Conservation (phyloP, 2,113 vertebrate genomes). For the Polyodon spathula region DNA sequence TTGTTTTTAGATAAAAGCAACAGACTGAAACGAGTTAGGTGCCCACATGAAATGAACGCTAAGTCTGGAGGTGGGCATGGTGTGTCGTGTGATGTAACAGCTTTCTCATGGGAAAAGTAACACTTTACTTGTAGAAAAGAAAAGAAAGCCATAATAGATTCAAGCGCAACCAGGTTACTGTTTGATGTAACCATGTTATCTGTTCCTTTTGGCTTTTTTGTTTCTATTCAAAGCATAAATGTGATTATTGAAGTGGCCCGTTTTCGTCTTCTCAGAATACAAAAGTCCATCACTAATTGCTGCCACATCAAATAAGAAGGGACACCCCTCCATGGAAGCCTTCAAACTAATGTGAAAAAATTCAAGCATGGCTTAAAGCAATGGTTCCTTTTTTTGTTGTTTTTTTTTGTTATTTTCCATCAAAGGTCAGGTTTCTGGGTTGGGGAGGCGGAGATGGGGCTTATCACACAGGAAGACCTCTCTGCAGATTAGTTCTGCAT, state of each 20-base stretch:
- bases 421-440: constrained; percentile 56
- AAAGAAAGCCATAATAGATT: constrained; percentile 45
- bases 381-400: constrained; percentile 35
- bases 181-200: constrained; percentile 58
- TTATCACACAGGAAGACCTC: constrained; percentile 60
- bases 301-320: constrained; percentile 79
- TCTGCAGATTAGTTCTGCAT: constrained; percentile 76
- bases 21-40: constrained; percentile 21
- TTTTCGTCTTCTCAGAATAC: constrained; percentile 55
- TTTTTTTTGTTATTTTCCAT: constrained; percentile 56
- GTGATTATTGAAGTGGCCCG: constrained; percentile 70
- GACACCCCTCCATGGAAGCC: constrained; percentile 53
- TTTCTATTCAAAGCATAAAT: constrained; percentile 60
- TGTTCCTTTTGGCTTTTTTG: constrained; percentile 45
- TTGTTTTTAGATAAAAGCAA: constrained; percentile 18
- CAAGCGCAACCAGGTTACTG: constrained; percentile 39
- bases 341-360: constrained; percentile 57
- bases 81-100: constrained; percentile 34
- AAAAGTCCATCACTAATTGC: constrained; percentile 77
- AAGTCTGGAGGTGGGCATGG: constrained; percentile 23
- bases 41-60: constrained; percentile 24
- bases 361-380: constrained; percentile 43
- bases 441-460: constrained; percentile 29
- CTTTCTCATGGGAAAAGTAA: constrained; percentile 75
- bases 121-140: constrained; percentile 51